Conservation (phyloP, 1,140 invertebrate species). For the Anoplophora glabripennis region DNA sequence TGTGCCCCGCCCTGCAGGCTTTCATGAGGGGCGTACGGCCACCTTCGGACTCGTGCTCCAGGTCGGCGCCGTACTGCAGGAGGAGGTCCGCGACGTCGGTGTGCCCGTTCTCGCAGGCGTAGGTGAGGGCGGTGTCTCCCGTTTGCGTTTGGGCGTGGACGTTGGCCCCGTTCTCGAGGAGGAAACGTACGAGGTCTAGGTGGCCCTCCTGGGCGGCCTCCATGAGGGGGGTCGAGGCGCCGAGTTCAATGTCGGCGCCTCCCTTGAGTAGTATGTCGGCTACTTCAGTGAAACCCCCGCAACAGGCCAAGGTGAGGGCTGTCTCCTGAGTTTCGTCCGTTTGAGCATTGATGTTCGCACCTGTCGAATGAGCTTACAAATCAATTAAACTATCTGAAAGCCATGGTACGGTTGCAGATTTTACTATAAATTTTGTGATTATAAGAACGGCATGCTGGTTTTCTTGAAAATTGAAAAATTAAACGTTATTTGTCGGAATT, state of each 20-base stretch:
- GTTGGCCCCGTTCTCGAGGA: conserved; percentile 82
- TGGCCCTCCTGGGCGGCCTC: conserved; percentile 98
- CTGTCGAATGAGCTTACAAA: conserved; percentile 46
- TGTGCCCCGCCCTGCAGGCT: conserved; percentile 96
- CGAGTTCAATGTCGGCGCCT: conserved; percentile 92
- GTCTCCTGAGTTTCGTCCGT: conserved; percentile 99
- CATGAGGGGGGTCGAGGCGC: conserved; percentile 96
- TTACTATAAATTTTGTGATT: too few relatives aligned
- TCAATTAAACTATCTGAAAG: background rate
- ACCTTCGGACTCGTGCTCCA: conserved; percentile 93
- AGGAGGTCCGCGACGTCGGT: conserved; percentile 90
- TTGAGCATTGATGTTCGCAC: conserved; percentile 95
- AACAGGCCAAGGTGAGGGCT: conserved; percentile 93
- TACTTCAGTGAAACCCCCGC: conserved; percentile 96
- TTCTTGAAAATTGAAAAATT: too few relatives aligned
- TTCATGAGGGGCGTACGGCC: conserved; percentile 97
- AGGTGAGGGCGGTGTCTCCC: conserved; percentile 80
- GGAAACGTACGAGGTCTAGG: conserved; percentile 85
- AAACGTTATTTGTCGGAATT: too few relatives aligned
- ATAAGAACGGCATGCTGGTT: too few relatives aligned
- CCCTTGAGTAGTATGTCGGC: conserved; percentile 94
- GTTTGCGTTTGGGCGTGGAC: conserved; percentile 92
- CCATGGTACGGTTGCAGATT: too few relatives aligned
- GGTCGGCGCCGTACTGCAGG: conserved; percentile 81
- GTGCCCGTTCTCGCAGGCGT: conserved; percentile 96